phyloP scores from a whole-genome alignment of 2,888 invertebrate genomes.

The Lasioglossum leucozonium region DNA sequence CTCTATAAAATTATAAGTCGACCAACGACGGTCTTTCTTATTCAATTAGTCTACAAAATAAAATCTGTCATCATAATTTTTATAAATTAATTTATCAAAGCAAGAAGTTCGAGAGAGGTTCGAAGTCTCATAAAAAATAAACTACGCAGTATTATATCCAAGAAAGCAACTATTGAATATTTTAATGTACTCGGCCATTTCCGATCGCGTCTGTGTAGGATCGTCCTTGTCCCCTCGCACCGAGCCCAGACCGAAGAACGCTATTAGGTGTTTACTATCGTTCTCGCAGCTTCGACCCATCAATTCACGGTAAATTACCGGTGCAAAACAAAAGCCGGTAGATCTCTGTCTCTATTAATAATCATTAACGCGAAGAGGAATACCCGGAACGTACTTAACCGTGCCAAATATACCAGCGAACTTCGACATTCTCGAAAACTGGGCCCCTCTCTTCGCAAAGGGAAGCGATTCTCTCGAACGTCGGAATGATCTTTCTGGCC shows the following conservation, averaged over 20 bases:
- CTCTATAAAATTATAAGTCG: too few species aligned
- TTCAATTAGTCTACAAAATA: too few species aligned
- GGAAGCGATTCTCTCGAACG: not conserved
- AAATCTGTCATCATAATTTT: too few species aligned
- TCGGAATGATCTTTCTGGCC: not conserved
- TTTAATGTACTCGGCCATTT: not conserved
- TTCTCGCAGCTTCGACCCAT: not conserved
- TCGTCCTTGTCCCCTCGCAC: not conserved
- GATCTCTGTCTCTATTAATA: not conserved
- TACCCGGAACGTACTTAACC: not conserved
- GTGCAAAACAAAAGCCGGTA: not conserved
- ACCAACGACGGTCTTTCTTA: too few species aligned
- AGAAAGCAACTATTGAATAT: not conserved
- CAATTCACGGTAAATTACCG: slow-evolving; percentile 1
- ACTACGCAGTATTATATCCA: not conserved
- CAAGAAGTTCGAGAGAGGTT: not conserved
- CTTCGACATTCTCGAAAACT: slow-evolving; percentile 6
- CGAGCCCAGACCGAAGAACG: not conserved
- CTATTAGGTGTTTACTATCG: slow-evolving; percentile 2
- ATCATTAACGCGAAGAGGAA: slow-evolving; percentile 7
- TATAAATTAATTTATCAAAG: too few species aligned
- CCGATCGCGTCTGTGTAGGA: not conserved
- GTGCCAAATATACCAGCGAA: slow-evolving; percentile 1
- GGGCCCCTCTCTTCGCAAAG: not conserved
- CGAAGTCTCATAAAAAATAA: not conserved